Conservation (phyloP, 2,797 vertebrate species). For the Malurus splendens region DNA sequence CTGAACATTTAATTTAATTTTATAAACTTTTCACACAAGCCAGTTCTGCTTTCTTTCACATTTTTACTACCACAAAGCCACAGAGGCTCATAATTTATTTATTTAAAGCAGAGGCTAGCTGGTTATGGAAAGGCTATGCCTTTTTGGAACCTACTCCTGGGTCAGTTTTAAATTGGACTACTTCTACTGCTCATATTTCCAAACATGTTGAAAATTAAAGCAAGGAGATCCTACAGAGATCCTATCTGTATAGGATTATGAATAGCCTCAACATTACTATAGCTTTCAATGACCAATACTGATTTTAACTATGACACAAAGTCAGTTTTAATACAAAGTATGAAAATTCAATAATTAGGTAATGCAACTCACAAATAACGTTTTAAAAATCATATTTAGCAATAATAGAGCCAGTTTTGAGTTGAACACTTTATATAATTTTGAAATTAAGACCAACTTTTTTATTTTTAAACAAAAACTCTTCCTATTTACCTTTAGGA, state of each 20-base stretch:
- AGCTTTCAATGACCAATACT: background rate
- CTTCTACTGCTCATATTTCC: rapidly evolving
- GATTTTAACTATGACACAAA: background rate
- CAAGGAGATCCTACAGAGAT: background rate
- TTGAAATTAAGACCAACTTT: background rate
- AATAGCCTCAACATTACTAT: background rate
- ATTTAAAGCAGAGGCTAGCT: background rate
- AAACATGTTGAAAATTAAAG: background rate
- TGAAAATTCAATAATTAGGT: background rate
- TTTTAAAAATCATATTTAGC: background rate
- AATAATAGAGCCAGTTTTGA: background rate
- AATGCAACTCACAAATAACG: background rate
- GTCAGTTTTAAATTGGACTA: background rate
- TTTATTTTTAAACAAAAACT: background rate
- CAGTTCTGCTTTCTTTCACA: background rate
- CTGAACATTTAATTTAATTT: background rate
- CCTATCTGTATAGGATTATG: background rate
- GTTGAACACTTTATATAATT: background rate
- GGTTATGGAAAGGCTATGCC: background rate
- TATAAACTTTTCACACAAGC: background rate
- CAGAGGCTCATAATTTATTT: background rate
- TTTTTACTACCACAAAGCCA: background rate
- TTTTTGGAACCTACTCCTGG: background rate
- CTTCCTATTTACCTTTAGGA: background rate
- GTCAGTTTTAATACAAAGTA: background rate